A percentile compares a stretch with the other conserved stretches of the same genome.
These are phyloP conservation scores for Cyclophora punctaria DNA, from an alignment of 2,888 invertebrate species.

Conservation along the genomic window DNA sequence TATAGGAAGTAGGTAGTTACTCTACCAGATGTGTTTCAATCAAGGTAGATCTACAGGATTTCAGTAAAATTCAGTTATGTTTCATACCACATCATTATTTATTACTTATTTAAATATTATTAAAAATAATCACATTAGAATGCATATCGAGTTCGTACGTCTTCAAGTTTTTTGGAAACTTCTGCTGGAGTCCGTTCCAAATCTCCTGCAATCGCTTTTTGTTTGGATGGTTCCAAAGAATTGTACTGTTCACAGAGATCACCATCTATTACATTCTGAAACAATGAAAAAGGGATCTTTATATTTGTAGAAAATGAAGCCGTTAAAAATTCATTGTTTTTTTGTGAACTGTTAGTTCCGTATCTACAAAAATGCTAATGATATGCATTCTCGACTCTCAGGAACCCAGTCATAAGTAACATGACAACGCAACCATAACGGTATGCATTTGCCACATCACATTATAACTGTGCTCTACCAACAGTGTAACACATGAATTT, in stretches of 20 bases:
- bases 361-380: slow-evolving; percentile 48
- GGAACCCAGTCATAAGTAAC: slow-evolving; percentile 39
- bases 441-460: slow-evolving; percentile 28
- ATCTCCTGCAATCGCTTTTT: slow-evolving; percentile 95
- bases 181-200: slow-evolving; percentile 96
- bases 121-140: slow-evolving; percentile 79
- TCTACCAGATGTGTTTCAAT: too few species aligned
- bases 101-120: slow-evolving; percentile 9
- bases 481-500: slow-evolving; percentile 61
- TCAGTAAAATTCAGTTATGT: too few species aligned
- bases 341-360: slow-evolving; percentile 48
- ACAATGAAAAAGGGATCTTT: slow-evolving; percentile 26
- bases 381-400: slow-evolving; percentile 58
- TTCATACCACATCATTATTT: background rate
- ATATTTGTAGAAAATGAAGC: background rate
- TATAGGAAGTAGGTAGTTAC: background rate
- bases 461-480: slow-evolving; percentile 49
- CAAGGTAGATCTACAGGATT: too few species aligned
- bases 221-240: slow-evolving; percentile 93
- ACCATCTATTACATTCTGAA: slow-evolving; percentile 97
- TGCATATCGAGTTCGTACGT: slow-evolving; percentile 98
- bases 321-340: background rate
- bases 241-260: slow-evolving; percentile 99
- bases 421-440: slow-evolving; percentile 49
- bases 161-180: slow-evolving; percentile 98